Conservation (phyloP, 2,797 vertebrate species). For the Arrhamphus sclerolepis region DNA sequence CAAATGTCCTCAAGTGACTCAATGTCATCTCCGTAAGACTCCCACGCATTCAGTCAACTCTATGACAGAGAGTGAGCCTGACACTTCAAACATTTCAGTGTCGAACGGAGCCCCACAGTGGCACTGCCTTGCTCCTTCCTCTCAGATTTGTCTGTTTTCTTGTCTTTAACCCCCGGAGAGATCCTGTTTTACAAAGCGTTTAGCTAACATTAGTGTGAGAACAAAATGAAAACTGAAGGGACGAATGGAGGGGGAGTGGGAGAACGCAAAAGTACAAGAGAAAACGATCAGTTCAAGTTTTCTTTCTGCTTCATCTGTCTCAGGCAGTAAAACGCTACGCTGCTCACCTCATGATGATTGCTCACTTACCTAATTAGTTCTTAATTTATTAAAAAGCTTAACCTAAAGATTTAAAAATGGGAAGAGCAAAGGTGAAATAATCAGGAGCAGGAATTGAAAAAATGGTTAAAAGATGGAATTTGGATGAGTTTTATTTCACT, state of each 20-base stretch:
- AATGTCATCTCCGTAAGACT: conserved; percentile 41
- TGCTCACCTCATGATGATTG: conserved; percentile 55
- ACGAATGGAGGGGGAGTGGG: conserved; percentile 12
- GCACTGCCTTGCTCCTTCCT: conserved; percentile 34
- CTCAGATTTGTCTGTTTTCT: conserved; percentile 53
- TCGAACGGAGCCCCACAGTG: conserved; percentile 35
- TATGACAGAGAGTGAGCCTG: conserved; percentile 35
- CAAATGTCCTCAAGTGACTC: conserved; percentile 51
- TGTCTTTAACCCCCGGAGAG: conserved; percentile 42
- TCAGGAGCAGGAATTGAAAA: background rate
- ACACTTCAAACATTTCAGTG: conserved; percentile 62
- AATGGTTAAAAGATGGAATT: background rate
- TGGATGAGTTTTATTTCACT: background rate
- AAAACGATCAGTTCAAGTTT: conserved; percentile 61
- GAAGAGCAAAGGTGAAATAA: background rate
- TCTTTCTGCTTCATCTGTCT: conserved; percentile 67
- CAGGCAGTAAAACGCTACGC: conserved; percentile 47
- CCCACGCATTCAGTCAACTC: conserved; percentile 35
- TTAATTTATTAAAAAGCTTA: conserved; percentile 39
- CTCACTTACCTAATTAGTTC: conserved; percentile 29
- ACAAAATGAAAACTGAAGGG: conserved; percentile 40
- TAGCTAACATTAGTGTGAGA: conserved; percentile 64
- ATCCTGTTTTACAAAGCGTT: conserved; percentile 66
- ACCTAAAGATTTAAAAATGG: background rate
- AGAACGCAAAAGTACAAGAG: conserved; percentile 46